Conservation (phyloP, 1,140 invertebrate species). For the Drosophila arizonae region DNA sequence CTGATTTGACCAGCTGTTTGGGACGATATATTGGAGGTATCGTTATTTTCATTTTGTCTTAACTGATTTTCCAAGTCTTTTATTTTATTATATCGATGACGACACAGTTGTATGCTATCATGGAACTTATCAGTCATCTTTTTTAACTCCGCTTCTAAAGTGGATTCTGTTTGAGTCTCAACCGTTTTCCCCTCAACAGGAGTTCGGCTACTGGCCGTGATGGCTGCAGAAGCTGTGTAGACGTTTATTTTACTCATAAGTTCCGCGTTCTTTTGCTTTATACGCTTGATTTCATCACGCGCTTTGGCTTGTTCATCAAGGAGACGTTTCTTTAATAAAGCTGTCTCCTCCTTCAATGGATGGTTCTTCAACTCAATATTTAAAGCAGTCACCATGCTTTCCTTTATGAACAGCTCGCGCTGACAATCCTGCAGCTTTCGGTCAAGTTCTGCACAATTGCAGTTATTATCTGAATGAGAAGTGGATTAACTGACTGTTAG, state of each 20-base stretch:
- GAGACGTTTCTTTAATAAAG: slow-evolving; percentile 54
- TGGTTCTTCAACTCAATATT: slow-evolving; percentile 63
- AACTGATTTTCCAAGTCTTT: slow-evolving; percentile 49
- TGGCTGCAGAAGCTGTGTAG: slow-evolving; percentile 13
- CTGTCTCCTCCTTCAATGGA: slow-evolving; percentile 68
- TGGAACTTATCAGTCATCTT: slow-evolving; percentile 42
- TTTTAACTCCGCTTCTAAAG: slow-evolving; percentile 34
- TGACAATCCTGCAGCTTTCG: slow-evolving; percentile 55
- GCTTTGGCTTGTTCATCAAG: slow-evolving; percentile 57
- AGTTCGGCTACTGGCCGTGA: background rate
- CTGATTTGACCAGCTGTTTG: slow-evolving; percentile 51
- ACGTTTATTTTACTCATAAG: slow-evolving; percentile 38
- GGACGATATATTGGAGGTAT: slow-evolving; percentile 47
- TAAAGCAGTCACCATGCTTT: slow-evolving; percentile 63
- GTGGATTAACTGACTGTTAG: background rate
- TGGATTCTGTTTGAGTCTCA: slow-evolving; percentile 58
- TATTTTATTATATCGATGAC: slow-evolving; percentile 50
- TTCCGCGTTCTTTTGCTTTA: slow-evolving; percentile 56
- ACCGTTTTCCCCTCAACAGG: background rate
- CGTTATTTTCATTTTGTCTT: slow-evolving; percentile 52
- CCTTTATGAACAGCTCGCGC: slow-evolving; percentile 50
- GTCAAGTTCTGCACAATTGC: slow-evolving; percentile 52
- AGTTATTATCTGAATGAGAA: slow-evolving; percentile 43
- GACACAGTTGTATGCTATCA: slow-evolving; percentile 48
- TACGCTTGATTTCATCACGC: slow-evolving; percentile 52